Evolutionary conservation across 2,888 invertebrate genomes (phyloP), one percentile per base, ranked within the genome.

Genomic region (Pandemis heparana): DNA sequence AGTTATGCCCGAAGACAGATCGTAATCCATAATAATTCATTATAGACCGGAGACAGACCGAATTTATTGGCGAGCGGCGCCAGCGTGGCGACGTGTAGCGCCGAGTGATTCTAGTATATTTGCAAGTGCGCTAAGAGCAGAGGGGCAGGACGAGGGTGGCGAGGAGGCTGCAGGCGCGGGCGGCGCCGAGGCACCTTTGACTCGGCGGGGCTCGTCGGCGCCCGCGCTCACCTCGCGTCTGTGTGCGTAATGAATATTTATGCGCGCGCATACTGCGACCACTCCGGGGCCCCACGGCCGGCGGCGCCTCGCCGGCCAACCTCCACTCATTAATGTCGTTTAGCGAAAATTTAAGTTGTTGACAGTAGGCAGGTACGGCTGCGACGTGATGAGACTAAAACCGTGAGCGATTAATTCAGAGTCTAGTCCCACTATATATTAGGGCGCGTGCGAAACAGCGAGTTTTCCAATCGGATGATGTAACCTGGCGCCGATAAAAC

Each of bases 31-130:
- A 88, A 86, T 88, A 91, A 91, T 92, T 93, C 89, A 91, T 90
- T 90, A 90, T 88, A 91, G 90, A 86, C 87, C 84, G 85, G 88
- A 90, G 90, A 90, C 92, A 90, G 89, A 89, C 92, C 91, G 90
- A 92, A 92, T 94, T 92, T 93, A 94, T 94, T 89, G 88, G 88
- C 88, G 84, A 88, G 87, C 86, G 94, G 93, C 93, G 94, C 93
- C 93, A 88, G 85, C 83, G 83, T 77, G 86, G 85, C 89, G 92
- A 89, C 87, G 87, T 83, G 84, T 77, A 85, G 85, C 89, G 92
- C 89, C 88, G 87, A 87, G 85, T 86, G 82, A 87, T 85, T 85
- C 90, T 89, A 89, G 87, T 86, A 87, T 85, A 89, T 88, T 89
- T 87, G 86, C 86, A 88, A 89, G 83, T 86, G 87, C 87, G 89